Base-by-base conservation (phyloP, 2,888 invertebrate species). In the Frankliniella intonsa region DNA sequence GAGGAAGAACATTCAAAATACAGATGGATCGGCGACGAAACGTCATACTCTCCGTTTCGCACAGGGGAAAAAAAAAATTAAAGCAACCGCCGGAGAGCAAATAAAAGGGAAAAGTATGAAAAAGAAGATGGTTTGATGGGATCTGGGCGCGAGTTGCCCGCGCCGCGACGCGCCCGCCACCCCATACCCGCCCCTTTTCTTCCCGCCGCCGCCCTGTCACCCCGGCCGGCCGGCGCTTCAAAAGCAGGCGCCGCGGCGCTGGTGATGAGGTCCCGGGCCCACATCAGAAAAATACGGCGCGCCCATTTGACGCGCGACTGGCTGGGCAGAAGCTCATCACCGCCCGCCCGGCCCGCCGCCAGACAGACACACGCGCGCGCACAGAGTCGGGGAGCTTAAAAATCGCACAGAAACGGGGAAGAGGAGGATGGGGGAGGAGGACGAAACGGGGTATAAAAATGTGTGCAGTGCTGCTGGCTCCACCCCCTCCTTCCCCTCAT, bases 221-320 rank as follows among this genome's bases (percentile, higher is more conserved):
- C 55, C 55, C 11, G 55, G 55, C 55, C 51, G 51, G 12, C 55
- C 69, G 69, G 69, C 69, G 69, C 69, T 76, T 76, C 69, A 76
- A 22, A 76, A n/a, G 69, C 69, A 76, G 69, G 69, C 69, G 69
- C 19, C 55, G 17, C 55, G 55, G 55, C 55, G 14, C 55, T 8
- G 55, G 3, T 38, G 38, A 38, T 25, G 69, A 76, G 17, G 69
- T 25, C 69, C 69, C 69, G 7, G 9, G 9, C 55, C 5, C 55
- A 55, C 69, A 76, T 76, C 69, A 76, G 25, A 76, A 76, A 76
- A 76, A 76, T 76, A 76, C 69, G 69, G 69, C 25, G 69, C 25
- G 25, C 69, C 25, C 25, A 22, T 76, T 76, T 76, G 69, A 22
- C 25, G 69, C 22, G 8, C 69, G 22, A 25, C 12, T 76, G 69